Base-by-base conservation (phyloP, 2,888 invertebrate genomes). In the Drosophila percnosoma region DNA sequence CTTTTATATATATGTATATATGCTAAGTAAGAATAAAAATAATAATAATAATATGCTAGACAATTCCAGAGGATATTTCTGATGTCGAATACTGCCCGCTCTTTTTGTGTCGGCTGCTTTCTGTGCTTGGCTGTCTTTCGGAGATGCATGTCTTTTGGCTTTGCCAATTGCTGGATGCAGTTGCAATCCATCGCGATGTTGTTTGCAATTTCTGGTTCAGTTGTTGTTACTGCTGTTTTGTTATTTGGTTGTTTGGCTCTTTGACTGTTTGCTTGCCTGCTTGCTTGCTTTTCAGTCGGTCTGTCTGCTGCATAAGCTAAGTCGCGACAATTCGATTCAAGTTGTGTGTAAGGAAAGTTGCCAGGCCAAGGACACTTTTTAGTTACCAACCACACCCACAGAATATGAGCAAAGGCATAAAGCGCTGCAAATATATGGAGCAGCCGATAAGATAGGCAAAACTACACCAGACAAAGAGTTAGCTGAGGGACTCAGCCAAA, bases 291-390 rank as follows among this genome's bases (percentile, higher is more conserved):
- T 60, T 31, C 48, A 45, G 52, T 42, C 42, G 11, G 11, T 21
- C 42, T 21, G 34, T 33, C 58, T 57, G 71, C 31, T 52, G 52
- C 72, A 74, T 81, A 77, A 84, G 75, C 55, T 73, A 84, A 82
- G 65, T 74, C 78, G 84, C 78, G 82, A 73, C 72, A 69, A 74
- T 86, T 75, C 86, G 64, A 74, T 83, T 73, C 86, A 62, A 74
- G 66, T 68, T 70, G 18, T 73, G 73, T 87, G 88, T 80, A 82
- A 85, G 88, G 68, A 88, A 90, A 74, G 73, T 78, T 84, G 68
- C 72, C 69, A 57, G 66, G 52, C 75, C 78, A 84, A 82, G 82
- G 75, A 84, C 84, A 75, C 62, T 68, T 69, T 69, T 54, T 58
- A 68, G 76, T 18, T 70, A 58, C 64, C 60, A 49, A 36, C 54